Base-by-base conservation (phyloP, 2,888 invertebrate species). In the Diaphora mendica region DNA sequence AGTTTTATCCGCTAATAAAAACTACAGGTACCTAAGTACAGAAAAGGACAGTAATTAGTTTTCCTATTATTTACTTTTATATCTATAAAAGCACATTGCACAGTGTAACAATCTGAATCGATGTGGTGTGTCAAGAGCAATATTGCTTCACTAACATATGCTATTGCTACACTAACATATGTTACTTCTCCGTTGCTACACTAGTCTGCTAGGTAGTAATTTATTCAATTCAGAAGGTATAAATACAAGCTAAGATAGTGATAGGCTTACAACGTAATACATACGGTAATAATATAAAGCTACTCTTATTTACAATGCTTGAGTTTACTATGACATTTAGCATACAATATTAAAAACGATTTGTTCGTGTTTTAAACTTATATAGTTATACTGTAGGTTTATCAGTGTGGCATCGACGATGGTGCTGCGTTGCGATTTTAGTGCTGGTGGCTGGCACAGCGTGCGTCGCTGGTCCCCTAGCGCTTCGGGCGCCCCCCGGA, bases 391-490 rank as follows among this genome's bases (percentile, higher is more conserved):
- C 70, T 72, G 71, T 83, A 95, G 95, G 95, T 74, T 88, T 95
- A 68, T 92, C 95, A 30, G 90, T 92, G 59, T 95, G 95, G 94
- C 95, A 95, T 85, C 97, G 97, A 80, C 97, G 98, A 83, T 97
- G 98, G 97, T 97, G 97, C 92, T 97, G 97, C 86, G 97, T 98
- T 86, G 97, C 97, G 77, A 97, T 97, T 79, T 96, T 98, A 81
- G 96, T 98, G 83, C 94, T 98, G 88, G 96, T 98, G 85, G 97
- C 97, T 70, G 97, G 97, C 73, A 97, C 97, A 77, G 97, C 97
- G 72, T 97, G 98, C 86, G 97, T 98, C 78, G 97, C 98, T 39
- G 97, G 98, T 39, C 98, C 98, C 13, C 96, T 98, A 86, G 98
- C 98, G 71, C 96, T 98, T 89, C 97, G 97, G 87, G 97, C 97